Evolutionary conservation across 2,113 vertebrate species (phyloP).

Genomic region (Centrocercus urophasianus): DNA sequence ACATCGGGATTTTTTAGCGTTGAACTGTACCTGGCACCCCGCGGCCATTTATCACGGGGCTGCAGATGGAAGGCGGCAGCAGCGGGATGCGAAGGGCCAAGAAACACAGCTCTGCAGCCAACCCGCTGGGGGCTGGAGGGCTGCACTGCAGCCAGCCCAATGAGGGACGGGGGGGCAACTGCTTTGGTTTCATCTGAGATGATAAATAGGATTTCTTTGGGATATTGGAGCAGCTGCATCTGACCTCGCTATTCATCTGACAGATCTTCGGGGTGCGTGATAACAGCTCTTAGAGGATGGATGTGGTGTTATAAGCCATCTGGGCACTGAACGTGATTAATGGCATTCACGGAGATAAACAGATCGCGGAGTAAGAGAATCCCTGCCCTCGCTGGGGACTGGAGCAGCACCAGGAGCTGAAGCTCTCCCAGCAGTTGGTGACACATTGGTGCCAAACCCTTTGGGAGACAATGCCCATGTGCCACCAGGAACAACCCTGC

Average conservation of each 20-base stretch:
- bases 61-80: constrained; percentile 64
- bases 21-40: constrained; percentile 69
- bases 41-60: constrained; percentile 59
- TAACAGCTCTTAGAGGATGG: constrained; percentile 65
- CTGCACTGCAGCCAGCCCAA: constrained; percentile 33
- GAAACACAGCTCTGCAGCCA: constrained; percentile 55
- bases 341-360: constrained; percentile 63
- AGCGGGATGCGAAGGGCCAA: constrained; percentile 49
- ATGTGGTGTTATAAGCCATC: constrained; percentile 60
- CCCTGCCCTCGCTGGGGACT: neutral
- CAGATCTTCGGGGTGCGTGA: constrained; percentile 47
- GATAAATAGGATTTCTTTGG: constrained; percentile 67
- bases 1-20: constrained; percentile 49
- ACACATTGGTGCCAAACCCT: neutral
- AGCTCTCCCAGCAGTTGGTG: neutral
- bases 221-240: constrained; percentile 67
- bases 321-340: constrained; percentile 55
- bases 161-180: neutral
- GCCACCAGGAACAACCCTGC: too few relatives aligned
- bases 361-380: constrained; percentile 35
- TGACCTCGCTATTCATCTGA: constrained; percentile 63
- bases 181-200: neutral
- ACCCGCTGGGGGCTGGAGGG: neutral
- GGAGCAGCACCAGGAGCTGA: neutral
- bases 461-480: neutral